phyloP scores from a whole-genome alignment of 2,113 vertebrate genomes.

The Opisthocomus hoazin region DNA sequence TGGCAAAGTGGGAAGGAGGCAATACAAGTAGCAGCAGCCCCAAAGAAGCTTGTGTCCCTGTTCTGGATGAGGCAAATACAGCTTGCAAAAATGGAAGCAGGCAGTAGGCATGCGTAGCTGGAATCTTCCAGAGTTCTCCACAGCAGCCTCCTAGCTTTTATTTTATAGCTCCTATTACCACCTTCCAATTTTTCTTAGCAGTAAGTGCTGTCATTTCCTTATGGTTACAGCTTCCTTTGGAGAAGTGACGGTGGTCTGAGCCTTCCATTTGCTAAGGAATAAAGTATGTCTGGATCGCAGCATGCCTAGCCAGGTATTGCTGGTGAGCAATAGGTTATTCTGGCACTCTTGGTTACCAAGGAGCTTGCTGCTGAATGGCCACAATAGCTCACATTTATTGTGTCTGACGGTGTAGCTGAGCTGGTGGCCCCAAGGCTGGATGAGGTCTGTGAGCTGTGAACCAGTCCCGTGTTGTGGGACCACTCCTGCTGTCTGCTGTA shows the following conservation, averaged over 20 bases:
- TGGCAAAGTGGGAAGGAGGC: neutral
- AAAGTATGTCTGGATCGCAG: neutral
- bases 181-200: neutral
- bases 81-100: neutral
- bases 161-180: neutral
- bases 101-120: neutral
- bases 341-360: neutral
- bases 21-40: neutral
- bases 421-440: neutral
- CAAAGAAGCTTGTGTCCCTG: neutral
- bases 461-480: neutral
- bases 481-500: fast-evolving
- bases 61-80: neutral
- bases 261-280: neutral
- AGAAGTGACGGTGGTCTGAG: neutral
- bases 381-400: neutral
- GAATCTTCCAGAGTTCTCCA: neutral
- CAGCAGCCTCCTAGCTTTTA: neutral
- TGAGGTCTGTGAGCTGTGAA: neutral
- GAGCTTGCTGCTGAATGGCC: neutral
- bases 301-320: neutral
- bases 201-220: neutral
- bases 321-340: neutral
- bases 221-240: neutral
- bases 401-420: neutral